Evolutionary conservation across 2,797 vertebrate species (phyloP).

Genomic region (Psittacula echo): DNA sequence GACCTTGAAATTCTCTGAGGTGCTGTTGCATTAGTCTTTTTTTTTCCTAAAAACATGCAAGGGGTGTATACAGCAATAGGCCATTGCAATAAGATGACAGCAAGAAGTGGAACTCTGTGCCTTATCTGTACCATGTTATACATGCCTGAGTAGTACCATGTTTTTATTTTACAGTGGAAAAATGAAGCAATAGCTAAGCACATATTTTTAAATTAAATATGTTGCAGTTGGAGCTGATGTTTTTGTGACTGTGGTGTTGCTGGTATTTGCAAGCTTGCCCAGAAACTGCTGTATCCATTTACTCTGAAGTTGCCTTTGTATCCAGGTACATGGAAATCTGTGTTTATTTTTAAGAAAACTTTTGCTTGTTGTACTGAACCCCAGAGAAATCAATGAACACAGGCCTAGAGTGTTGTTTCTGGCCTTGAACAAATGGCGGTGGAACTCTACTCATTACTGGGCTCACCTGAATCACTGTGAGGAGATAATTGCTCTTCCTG

Average conservation of each 20-base stretch:
- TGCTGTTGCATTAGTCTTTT: neutral
- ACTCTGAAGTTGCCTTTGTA: neutral
- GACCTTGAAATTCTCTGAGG: neutral
- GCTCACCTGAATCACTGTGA: neutral
- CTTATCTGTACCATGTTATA: neutral
- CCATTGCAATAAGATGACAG: neutral
- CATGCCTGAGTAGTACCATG: neutral
- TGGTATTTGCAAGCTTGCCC: neutral
- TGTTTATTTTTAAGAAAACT: neutral
- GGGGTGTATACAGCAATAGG: neutral
- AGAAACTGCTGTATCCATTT: neutral
- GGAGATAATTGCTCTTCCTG: neutral
- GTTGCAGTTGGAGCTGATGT: neutral
- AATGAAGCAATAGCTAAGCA: neutral
- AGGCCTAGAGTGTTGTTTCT: neutral
- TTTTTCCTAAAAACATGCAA: neutral
- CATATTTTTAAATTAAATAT: neutral
- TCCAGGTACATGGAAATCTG: neutral
- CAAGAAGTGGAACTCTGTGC: neutral
- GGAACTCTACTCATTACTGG: neutral
- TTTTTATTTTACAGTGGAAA: neutral
- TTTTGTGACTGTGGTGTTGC: neutral
- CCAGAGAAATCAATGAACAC: neutral
- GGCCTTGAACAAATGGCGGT: neutral
- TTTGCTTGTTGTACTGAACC: neutral